Percentiles rank a stretch among this genome's conserved stretches.
Conservation (phyloP, 2,797 vertebrate species). For the Distichodus sexfasciatus region DNA sequence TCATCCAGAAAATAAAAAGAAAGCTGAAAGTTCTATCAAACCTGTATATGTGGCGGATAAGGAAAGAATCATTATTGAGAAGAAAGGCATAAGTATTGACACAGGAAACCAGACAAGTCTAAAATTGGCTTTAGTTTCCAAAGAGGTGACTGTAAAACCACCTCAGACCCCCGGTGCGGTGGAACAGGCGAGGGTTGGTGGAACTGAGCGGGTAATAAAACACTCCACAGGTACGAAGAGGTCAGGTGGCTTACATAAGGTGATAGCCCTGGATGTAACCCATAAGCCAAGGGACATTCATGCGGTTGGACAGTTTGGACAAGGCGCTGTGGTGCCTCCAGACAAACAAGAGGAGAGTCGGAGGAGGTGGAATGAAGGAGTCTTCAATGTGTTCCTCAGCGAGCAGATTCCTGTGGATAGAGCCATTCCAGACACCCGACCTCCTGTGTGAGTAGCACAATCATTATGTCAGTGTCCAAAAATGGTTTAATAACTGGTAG, state of each 20-base stretch:
- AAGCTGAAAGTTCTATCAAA: conserved; percentile 2
- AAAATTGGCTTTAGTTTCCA: not conserved
- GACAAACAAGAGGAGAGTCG: conserved; percentile 77
- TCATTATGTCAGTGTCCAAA: not conserved
- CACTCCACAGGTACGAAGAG: conserved; percentile 41
- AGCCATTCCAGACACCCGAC: conserved; percentile 88
- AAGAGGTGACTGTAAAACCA: conserved; percentile 7
- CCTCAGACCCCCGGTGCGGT: conserved; percentile 15
- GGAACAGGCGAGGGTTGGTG: conserved; percentile 8
- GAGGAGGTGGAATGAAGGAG: conserved; percentile 89
- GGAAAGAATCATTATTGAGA: not conserved
- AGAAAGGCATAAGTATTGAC: not conserved
- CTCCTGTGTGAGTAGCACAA: conserved; percentile 78
- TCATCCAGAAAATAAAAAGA: not conserved
- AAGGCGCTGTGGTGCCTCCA: conserved; percentile 65
- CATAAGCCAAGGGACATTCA: conserved; percentile 74
- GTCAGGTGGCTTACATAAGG: conserved; percentile 70
- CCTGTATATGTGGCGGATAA: conserved; percentile 1
- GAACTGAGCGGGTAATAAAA: not conserved
- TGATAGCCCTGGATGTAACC: conserved; percentile 81
- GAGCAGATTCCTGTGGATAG: conserved; percentile 92
- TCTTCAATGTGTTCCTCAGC: conserved; percentile 95
- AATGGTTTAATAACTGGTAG: no score
- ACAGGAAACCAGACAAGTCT: conserved; percentile 35
- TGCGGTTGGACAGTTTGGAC: conserved; percentile 89